phyloP scores from a whole-genome alignment of 37 sponge, comb jelly and placozoan genomes.

The Aplysina aerophoba region DNA sequence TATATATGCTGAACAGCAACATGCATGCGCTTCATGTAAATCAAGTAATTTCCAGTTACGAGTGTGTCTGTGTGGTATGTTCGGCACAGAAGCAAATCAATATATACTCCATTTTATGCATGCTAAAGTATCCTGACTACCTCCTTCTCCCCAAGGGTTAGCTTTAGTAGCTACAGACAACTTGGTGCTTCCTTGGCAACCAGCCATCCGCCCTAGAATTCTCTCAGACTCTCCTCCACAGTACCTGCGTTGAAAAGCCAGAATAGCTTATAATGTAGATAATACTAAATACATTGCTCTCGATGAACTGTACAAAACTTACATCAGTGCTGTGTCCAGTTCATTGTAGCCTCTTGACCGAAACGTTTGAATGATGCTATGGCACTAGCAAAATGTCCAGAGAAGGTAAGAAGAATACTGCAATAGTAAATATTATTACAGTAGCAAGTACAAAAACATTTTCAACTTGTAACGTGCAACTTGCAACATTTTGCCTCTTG shows the following conservation, averaged over 20 bases:
- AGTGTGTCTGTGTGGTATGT: too few relatives aligned
- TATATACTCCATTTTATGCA: too few relatives aligned
- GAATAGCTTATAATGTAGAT: too few relatives aligned
- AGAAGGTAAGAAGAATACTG: not conserved
- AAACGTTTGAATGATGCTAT: constrained; percentile 57
- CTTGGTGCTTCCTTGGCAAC: constrained; percentile 10
- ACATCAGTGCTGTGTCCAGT: constrained; percentile 85
- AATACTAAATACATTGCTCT: too few relatives aligned
- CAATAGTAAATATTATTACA: too few relatives aligned
- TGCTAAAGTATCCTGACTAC: too few relatives aligned
- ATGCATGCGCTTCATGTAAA: too few relatives aligned
- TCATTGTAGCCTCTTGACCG: constrained; percentile 61
- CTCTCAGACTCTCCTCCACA: constrained; percentile 63
- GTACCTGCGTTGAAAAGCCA: constrained; percentile 62
- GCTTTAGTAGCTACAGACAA: constrained; percentile 76
- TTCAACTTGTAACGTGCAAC: too few relatives aligned
- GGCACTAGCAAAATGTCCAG: constrained; percentile 39
- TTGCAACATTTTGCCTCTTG: too few relatives aligned
- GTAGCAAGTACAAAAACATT: too few relatives aligned
- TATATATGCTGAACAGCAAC: too few relatives aligned
- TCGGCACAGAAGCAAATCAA: not conserved
- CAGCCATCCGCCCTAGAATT: constrained; percentile 54
- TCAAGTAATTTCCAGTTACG: too few relatives aligned
- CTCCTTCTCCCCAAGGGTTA: constrained; percentile 57
- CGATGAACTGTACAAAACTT: constrained; percentile 24